Conservation (phyloP, 2,888 invertebrate genomes). For the Netelia inedita region DNA sequence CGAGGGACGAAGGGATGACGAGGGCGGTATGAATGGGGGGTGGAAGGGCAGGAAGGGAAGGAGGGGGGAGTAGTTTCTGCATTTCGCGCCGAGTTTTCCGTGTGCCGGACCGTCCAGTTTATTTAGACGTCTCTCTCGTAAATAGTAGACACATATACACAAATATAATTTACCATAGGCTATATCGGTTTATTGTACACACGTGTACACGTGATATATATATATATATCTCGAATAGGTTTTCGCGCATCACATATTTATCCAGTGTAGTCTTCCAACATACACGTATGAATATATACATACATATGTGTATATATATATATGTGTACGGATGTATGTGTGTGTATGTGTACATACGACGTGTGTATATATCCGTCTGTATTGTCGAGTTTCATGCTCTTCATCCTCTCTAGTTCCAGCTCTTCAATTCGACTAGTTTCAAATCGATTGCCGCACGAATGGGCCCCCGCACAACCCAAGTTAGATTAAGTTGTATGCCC, state of each 20-base stretch:
- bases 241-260: slow-evolving; percentile 36
- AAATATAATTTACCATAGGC: slow-evolving; percentile 5
- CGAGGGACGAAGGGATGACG: neutral
- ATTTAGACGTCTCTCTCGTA: slow-evolving; percentile 48
- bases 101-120: slow-evolving; percentile 58
- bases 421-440: slow-evolving; percentile 67
- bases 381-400: slow-evolving; percentile 58
- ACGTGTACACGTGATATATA: neutral
- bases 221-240: slow-evolving; percentile 4
- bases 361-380: slow-evolving; percentile 20
- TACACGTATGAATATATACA: slow-evolving; percentile 18
- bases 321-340: neutral
- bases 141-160: slow-evolving; percentile 15
- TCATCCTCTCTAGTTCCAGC: slow-evolving; percentile 51
- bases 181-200: neutral
- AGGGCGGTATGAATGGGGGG: neutral
- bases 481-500: slow-evolving; percentile 79
- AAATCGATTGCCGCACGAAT: slow-evolving; percentile 69
- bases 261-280: slow-evolving; percentile 37
- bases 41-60: neutral
- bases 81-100: slow-evolving; percentile 61
- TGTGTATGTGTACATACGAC: slow-evolving; percentile 7
- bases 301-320: slow-evolving; percentile 18
- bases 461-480: slow-evolving; percentile 70
- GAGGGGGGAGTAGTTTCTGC: slow-evolving; percentile 50